phyloP scores from a whole-genome alignment of 2,888 invertebrate genomes.

The Argyresthia goedartella region DNA sequence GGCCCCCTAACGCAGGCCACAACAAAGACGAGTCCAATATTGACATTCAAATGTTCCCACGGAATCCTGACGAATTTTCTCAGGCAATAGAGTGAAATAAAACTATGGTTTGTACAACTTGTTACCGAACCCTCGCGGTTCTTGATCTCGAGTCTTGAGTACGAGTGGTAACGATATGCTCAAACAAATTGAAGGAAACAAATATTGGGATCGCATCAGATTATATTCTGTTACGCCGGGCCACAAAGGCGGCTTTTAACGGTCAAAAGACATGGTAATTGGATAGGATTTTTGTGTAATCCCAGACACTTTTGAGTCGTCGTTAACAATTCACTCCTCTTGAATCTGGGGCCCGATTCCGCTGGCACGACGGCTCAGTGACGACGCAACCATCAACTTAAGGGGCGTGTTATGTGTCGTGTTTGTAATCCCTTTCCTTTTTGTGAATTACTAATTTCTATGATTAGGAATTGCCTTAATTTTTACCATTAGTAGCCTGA shows the following conservation, averaged over 20 bases:
- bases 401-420: too few relatives aligned
- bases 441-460: too few relatives aligned
- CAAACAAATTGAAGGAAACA: conserved; percentile 54
- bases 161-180: conserved; percentile 42
- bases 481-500: too few relatives aligned
- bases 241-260: conserved; percentile 60
- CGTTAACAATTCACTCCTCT: conserved; percentile 28
- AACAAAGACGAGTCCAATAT: conserved; percentile 37
- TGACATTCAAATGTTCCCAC: conserved; percentile 50
- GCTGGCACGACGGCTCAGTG: too few relatives aligned
- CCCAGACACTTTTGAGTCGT: conserved; percentile 46
- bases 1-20: conserved; percentile 23
- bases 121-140: conserved; percentile 3
- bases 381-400: too few relatives aligned
- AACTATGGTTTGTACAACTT: conserved; percentile 39
- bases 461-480: too few relatives aligned
- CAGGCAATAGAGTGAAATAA: conserved; percentile 36
- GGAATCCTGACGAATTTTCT: conserved; percentile 57
- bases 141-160: conserved; percentile 15
- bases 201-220: conserved; percentile 48
- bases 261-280: conserved; percentile 61
- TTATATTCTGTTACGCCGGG: conserved; percentile 37
- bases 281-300: conserved; percentile 55
- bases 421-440: too few relatives aligned
- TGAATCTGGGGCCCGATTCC: not conserved